Evolutionary conservation across 1,140 invertebrate genomes (phyloP), one percentile per base, ranked within the genome.

Genomic region (Tetramorium alpestre): DNA sequence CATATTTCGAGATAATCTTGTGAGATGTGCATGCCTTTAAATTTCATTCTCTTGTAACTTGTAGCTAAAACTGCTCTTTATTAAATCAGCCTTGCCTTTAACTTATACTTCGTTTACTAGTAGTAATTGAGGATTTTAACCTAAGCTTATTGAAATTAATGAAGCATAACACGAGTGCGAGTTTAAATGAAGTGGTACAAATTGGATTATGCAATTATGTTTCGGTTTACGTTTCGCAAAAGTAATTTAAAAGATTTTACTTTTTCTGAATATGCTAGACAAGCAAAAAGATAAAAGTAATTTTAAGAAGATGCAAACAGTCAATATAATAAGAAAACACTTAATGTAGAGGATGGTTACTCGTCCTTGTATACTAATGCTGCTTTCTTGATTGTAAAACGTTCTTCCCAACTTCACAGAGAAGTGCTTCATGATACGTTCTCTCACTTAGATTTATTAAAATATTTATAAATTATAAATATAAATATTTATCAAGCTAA

Each of bases 21-120:
- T 41, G 78, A 72, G 18, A 16, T 60, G 25, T 44, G 41, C 41
- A 44, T 10, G 18, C 41, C 13, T 60, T 8, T 75, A 47, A 56
- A 22, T 44, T 72, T 60, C 22, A 28, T 38, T 72, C 69, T 60
- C 13, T 10, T 33, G 18, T 22, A 11, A 25, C 7, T 72, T 41
- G 67, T 82, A 58, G 65, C 38, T 72, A 58, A 82, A 82, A 72
- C 25, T 44, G 25, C 16, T 5, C 38, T 72, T 60, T 47, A 72
- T 47, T 58, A 41, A 73, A 82, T 84, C 54, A 25, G 13, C 28
- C 60, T 28, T 47, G 28, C 0, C 11, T 47, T 10, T 28, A 47
- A 60, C n/a, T 73, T 60, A 22, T 18, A n/a, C 44, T 11, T 84
- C 28, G 8, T 13, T 47, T 13, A 10, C 69, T 47, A 69, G 11